These are phyloP conservation scores for Acanthosepion pharaonis DNA, from an alignment of 2,888 invertebrate genomes.

Conservation along the genomic window DNA sequence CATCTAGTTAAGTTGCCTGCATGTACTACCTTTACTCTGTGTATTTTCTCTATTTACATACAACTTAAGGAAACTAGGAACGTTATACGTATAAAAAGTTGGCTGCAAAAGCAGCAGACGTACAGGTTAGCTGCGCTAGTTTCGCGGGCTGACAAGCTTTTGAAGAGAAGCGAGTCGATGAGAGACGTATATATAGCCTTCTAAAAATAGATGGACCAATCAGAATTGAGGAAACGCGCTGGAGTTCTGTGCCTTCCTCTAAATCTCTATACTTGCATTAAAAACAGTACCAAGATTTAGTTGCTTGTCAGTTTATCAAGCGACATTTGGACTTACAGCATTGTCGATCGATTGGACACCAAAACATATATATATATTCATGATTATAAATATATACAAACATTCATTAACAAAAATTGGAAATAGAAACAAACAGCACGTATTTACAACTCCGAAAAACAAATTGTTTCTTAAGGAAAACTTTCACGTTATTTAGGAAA, in stretches of 20 bases:
- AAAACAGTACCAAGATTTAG: constrained; percentile 1
- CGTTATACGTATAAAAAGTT: background rate
- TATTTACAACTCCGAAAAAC: background rate
- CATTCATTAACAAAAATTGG: background rate
- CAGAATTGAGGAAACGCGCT: background rate
- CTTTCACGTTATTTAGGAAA: background rate
- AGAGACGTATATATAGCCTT: background rate
- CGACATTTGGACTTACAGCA: background rate
- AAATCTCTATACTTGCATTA: constrained; percentile 11
- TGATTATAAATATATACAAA: background rate
- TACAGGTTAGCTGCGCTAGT: background rate
- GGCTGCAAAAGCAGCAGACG: background rate
- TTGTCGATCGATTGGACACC: background rate
- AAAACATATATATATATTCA: background rate
- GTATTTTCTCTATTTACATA: background rate
- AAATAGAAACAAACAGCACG: background rate
- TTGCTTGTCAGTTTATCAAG: background rate
- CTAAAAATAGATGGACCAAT: background rate
- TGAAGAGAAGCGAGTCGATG: background rate
- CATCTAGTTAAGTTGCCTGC: background rate
- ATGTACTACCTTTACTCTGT: background rate
- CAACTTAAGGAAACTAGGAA: background rate
- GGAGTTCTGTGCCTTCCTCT: background rate
- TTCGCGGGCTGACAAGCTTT: background rate
- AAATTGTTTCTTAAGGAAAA: background rate